Evolutionary conservation across 2,113 vertebrate species (phyloP), one percentile per base, ranked within the genome.

Genomic region (Sinocyclocheilus anshuiensis): DNA sequence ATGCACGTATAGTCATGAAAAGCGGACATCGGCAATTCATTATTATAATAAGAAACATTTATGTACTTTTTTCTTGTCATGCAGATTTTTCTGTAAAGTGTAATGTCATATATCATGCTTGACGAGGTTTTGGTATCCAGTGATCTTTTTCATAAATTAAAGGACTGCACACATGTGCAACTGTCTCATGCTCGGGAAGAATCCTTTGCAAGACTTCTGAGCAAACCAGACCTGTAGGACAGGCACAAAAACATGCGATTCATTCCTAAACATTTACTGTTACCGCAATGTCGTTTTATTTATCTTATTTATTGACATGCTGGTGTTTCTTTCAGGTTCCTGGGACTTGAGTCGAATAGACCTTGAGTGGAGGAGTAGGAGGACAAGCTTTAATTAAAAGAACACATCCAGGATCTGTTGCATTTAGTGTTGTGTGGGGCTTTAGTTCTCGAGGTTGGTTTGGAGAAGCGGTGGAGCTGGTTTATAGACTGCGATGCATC

Each of bases 401-500:
- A 33, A 18, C 42, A 53, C 22, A 10, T 42, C 33, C 13, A n/a
- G 11, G 8, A 45, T 48, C 72, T 78, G 39, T 69, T 42, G 76
- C 48, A 84, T 74, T 55, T 22, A 67, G 69, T 67, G 50, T 2
- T 29, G 22, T 1, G 4, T 20, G 16, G 45, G 78, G 29, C 16
- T 59, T 76, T 75, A 29, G 16, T 24, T 84, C 69, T 84, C 45
- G 67, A 13, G 76, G 69, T 13, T 20, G 72, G 22, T 75, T 84
- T 79, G 48, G 72, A 81, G 18, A 16, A 69, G 71, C 18, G 89
- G 89, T 90, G 1, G 86, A 84, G 87, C 55, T 84, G 59, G 67
- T 82, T 61, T 90, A 89, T 4, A 90, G 91, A 93, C 93, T 91
- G 94, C 90, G 33, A 99, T 99, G 98, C 95, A 98, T 91, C 93